Percentiles rank a stretch among this genome's conserved stretches.
Conservation (phyloP, 1,140 invertebrate species). For the Cepaea nemoralis region DNA sequence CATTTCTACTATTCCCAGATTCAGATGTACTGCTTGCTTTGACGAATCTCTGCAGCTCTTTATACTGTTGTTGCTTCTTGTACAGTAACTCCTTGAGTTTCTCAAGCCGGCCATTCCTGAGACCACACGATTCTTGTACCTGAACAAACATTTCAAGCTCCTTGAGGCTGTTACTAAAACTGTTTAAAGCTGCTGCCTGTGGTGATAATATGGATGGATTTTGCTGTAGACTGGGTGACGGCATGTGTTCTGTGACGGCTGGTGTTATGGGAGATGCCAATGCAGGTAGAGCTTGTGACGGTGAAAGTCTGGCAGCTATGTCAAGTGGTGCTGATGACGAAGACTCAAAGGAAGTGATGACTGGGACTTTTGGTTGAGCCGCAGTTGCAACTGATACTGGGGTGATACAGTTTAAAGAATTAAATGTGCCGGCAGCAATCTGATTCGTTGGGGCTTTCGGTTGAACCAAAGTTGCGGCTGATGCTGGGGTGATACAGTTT, state of each 20-base stretch:
- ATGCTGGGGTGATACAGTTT: too few relatives aligned
- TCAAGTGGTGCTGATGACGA: background rate
- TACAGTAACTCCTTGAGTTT: slow-evolving; percentile 21
- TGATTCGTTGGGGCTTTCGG: background rate
- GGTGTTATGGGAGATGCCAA: too few relatives aligned
- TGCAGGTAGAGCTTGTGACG: too few relatives aligned
- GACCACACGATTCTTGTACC: slow-evolving; percentile 4
- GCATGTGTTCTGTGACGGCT: too few relatives aligned
- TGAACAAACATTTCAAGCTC: background rate
- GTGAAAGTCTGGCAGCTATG: too few relatives aligned
- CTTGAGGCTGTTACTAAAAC: background rate
- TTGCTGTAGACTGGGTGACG: too few relatives aligned
- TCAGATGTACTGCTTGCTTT: background rate
- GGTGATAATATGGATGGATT: too few relatives aligned
- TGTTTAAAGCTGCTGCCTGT: background rate
- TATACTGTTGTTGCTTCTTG: slow-evolving; percentile 12
- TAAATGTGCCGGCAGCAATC: background rate
- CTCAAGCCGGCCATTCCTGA: slow-evolving; percentile 12
- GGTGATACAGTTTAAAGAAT: background rate
- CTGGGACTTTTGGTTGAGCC: background rate
- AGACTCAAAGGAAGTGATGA: background rate
- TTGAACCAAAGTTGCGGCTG: background rate
- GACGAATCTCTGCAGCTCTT: background rate
- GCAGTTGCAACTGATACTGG: background rate
- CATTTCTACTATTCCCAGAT: background rate